These are phyloP conservation scores for Gymnorhina tibicen DNA, from an alignment of 2,113 vertebrate genomes.

Conservation along the genomic window DNA sequence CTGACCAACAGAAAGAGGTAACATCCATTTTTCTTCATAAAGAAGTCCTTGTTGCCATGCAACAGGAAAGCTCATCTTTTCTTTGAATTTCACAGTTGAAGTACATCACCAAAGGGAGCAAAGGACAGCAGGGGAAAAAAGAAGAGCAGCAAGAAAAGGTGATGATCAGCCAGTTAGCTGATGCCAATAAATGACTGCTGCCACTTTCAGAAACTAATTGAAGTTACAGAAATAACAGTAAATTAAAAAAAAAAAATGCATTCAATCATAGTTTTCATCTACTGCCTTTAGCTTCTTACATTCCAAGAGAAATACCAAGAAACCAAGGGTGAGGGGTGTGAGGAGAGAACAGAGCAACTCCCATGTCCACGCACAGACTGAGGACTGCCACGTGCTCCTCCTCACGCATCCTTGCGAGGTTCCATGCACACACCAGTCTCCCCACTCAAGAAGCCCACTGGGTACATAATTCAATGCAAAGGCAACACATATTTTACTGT, in stretches of 20 bases:
- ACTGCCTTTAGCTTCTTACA: not conserved
- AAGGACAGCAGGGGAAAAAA: not conserved
- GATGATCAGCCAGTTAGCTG: not conserved
- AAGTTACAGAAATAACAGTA: not conserved
- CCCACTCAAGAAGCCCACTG: not conserved
- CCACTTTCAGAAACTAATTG: conserved; percentile 26
- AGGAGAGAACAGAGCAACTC: not conserved
- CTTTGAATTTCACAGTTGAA: conserved; percentile 16
- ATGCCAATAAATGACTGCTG: not conserved
- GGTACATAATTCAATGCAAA: not conserved
- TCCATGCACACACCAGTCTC: too few relatives aligned
- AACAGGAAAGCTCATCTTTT: not conserved
- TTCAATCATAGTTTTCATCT: not conserved
- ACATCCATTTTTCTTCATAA: not conserved
- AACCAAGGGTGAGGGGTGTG: rapidly evolving
- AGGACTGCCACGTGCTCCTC: not conserved
- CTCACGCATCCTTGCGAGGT: rapidly evolving
- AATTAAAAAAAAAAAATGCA: not conserved
- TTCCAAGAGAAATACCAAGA: not conserved
- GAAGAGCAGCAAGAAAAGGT: not conserved
- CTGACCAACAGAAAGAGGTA: not conserved
- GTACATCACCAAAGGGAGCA: not conserved
- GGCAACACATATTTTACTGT: not conserved
- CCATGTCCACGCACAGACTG: not conserved
- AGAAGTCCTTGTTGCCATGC: not conserved